Base-by-base conservation (phyloP, 2,888 invertebrate species). In the Lasioglossum zephyrum region DNA sequence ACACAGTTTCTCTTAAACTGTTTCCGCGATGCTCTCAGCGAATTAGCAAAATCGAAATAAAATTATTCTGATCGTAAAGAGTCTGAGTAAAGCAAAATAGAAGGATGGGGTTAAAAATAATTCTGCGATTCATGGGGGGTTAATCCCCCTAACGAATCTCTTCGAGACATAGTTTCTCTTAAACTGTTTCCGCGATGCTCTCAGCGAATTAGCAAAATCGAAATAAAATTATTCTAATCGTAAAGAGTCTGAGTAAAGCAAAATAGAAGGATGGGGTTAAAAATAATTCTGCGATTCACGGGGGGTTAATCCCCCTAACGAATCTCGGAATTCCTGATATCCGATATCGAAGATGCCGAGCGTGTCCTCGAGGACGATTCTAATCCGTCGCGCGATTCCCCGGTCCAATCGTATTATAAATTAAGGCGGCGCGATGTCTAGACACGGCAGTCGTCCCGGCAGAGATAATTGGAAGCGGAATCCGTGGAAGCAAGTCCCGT, bases 381-480 rank as follows among this genome's bases (percentile, higher is more conserved):
- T 49, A 70, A 88, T 82, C 83, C 77, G 60, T 36, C 49, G 78
- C 78, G 78, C 53, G 75, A 26, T 47, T 73, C 82, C 47, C 41
- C 22, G 63, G 79, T 70, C 83, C 82, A 81, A 82, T 81, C 79
- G 83, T 85, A 90, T 90, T 89, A 90, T 66, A 78, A 88, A 88
- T 90, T 89, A 88, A 90, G 84, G 81, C 80, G 77, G 22, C 53
- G 22, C 80, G 76, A 2, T 22, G 53, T 85, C 89, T 89, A 89
- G 89, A 87, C 85, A 76, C 75, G 79, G 36, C 82, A 82, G 79
- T 84, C 84, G 79, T 69, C 80, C 73, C 31, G 74, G 84, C 8
- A 53, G 22, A 86, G 82, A 90, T 90, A 88, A 89, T 89, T 88
- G 89, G 84, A 86, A 87, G 87, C 86, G 78, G 87, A 86, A 87